Evolutionary conservation across 2,797 vertebrate genomes (phyloP), one percentile per base, ranked within the genome.

Genomic region (Yasuhikotakia modesta): DNA sequence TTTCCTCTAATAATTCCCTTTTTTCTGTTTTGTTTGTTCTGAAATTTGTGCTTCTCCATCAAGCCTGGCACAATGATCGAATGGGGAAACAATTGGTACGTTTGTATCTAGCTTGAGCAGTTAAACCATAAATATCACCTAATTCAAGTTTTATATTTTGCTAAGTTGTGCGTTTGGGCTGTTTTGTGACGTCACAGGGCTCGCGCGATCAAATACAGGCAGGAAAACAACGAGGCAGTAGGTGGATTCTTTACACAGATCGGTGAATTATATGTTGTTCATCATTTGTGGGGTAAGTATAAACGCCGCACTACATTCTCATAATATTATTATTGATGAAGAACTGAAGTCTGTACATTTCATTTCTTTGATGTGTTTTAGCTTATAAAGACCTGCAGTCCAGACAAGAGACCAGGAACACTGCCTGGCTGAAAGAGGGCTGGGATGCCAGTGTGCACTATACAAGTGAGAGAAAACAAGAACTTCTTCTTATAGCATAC

Each of bases 21-120:
- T 19, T 35, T 24, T 45, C 16, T 75, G 14, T 5, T 55, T 57
- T 22, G 1, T 71, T 22, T 60, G 1, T 72, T 13, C 24, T 63
- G n/a, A 53, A 19, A 48, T 14, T 6, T 86, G 75, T 87, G 1
- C 0, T 72, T 95, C 92, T 82, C 64, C 4, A 64, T 71, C 8
- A 76, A 99, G 97, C 97, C 97, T 6, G 97, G 97, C 76, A 98
- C 97, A 75, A 99, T 99, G 97, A 94, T 99, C 0, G 97, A 99
- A 85, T 99, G 97, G 97, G 97, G 97, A 60, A 99, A 98, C 88
- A 95, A 95, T 87, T 99, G 97, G 97, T 99, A 85, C 94, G 95
- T n/a, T 1, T 5, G 77, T 12, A 19, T 52, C 35, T 27, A 4
- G 46, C 12, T 19, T 27, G 19, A 32, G 22, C 32, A 71, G 4